Evolutionary conservation across 2,888 invertebrate species (phyloP).

Genomic region (Andrena fulva): DNA sequence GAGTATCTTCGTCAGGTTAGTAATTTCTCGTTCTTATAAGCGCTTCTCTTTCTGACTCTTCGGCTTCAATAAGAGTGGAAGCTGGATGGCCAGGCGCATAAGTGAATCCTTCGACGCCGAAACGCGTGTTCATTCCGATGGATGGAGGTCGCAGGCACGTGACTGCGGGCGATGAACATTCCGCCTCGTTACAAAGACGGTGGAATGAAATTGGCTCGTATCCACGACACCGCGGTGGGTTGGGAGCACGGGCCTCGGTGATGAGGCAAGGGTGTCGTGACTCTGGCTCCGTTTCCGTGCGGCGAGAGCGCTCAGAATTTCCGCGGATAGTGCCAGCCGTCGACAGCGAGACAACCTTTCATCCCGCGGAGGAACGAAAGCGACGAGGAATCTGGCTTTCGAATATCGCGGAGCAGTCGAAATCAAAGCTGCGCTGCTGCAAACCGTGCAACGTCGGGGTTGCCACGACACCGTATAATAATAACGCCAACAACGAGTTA

Average conservation of each 20-base stretch:
- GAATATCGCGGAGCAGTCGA: conserved; percentile 34
- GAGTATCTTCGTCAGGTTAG: not conserved
- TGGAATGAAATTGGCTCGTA: conserved; percentile 69
- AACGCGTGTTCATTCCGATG: conserved; percentile 42
- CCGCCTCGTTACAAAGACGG: conserved; percentile 50
- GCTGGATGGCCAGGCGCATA: conserved; percentile 23
- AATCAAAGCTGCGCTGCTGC: conserved; percentile 42
- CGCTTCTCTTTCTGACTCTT: not conserved
- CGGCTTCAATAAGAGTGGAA: not conserved
- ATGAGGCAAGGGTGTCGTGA: conserved; percentile 55
- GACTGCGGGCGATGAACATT: conserved; percentile 59
- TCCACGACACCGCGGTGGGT: conserved; percentile 54
- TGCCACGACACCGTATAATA: conserved; percentile 11
- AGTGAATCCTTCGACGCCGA: conserved; percentile 39
- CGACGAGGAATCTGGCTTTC: not conserved
- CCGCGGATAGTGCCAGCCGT: conserved; percentile 21
- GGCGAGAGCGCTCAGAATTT: conserved; percentile 40
- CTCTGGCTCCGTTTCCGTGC: conserved; percentile 32
- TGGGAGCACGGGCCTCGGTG: conserved; percentile 38
- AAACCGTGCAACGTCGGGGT: conserved; percentile 22
- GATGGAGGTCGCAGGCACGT: conserved; percentile 49
- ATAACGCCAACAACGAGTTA: conserved; percentile 12
- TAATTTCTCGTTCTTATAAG: not conserved
- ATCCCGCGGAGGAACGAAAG: not conserved
- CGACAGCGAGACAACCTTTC: conserved; percentile 20